phyloP scores from a whole-genome alignment of 2,113 vertebrate genomes.

The Pachyramphus minor region DNA sequence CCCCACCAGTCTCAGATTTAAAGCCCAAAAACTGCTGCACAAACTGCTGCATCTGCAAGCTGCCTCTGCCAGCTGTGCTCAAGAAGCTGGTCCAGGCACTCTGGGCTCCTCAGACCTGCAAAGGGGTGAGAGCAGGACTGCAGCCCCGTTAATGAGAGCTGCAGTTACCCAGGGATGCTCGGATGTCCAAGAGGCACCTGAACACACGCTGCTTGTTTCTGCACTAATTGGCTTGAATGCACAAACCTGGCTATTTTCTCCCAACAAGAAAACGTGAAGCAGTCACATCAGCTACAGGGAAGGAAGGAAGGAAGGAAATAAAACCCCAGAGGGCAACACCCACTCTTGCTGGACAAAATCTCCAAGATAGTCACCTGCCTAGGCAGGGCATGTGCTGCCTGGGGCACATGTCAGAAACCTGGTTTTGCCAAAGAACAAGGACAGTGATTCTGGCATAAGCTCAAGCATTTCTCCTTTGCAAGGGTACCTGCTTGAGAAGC shows the following conservation, averaged over 20 bases:
- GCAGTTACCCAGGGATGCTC: background rate
- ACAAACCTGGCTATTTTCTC: background rate
- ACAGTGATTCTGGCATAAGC: slow-evolving; percentile 6
- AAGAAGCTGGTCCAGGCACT: accelerated
- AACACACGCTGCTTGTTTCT: background rate
- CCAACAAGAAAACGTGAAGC: background rate
- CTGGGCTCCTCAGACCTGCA: background rate
- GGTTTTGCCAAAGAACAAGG: background rate
- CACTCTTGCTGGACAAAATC: background rate
- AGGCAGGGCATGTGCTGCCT: background rate
- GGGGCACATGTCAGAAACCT: background rate
- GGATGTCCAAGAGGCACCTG: background rate
- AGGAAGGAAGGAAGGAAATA: background rate
- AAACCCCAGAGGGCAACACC: background rate
- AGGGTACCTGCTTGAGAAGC: background rate
- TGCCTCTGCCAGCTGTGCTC: background rate
- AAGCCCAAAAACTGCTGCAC: background rate
- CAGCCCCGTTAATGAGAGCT: background rate
- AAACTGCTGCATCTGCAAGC: background rate
- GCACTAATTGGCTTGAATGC: background rate
- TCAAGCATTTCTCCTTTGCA: slow-evolving; percentile 24
- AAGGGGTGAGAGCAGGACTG: background rate
- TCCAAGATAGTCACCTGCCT: background rate
- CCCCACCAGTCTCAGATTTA: background rate
- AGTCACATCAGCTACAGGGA: background rate